A percentile compares a stretch with the other conserved stretches of the same genome.
Evolutionary conservation across 1,140 invertebrate genomes (phyloP).

Genomic region (Galleria mellonella): DNA sequence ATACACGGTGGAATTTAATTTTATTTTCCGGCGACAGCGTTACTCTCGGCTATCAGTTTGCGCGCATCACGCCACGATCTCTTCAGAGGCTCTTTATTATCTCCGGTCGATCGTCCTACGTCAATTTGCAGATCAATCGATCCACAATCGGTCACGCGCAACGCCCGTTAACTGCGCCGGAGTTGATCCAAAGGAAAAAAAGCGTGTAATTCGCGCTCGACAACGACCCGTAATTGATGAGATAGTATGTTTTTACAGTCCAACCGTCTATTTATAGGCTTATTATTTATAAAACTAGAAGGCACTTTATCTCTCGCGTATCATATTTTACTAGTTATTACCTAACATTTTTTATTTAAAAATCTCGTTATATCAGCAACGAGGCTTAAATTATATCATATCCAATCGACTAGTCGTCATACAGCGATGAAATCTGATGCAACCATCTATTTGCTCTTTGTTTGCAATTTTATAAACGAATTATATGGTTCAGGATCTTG

Average conservation of each 20-base stretch:
- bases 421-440: too few relatives aligned
- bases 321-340: not conserved
- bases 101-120: slow-evolving; percentile 10
- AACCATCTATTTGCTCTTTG: too few relatives aligned
- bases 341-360: too few relatives aligned
- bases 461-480: too few relatives aligned
- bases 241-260: slow-evolving; percentile 14
- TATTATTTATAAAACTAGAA: slow-evolving; percentile 1
- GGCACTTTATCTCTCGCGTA: not conserved
- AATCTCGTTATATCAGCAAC: too few relatives aligned
- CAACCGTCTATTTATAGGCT: not conserved
- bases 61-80: not conserved
- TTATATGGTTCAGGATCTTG: too few relatives aligned
- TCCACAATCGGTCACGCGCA: slow-evolving; percentile 33
- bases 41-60: not conserved
- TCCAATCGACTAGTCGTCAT: too few relatives aligned
- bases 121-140: slow-evolving; percentile 32
- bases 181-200: slow-evolving; percentile 13
- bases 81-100: too few relatives aligned
- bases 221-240: slow-evolving; percentile 10
- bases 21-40: not conserved
- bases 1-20: not conserved
- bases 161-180: slow-evolving; percentile 13
- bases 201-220: slow-evolving; percentile 8
- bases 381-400: too few relatives aligned